These are phyloP conservation scores for Neria commutata DNA, from an alignment of 2,888 invertebrate species.

Conservation along the genomic window DNA sequence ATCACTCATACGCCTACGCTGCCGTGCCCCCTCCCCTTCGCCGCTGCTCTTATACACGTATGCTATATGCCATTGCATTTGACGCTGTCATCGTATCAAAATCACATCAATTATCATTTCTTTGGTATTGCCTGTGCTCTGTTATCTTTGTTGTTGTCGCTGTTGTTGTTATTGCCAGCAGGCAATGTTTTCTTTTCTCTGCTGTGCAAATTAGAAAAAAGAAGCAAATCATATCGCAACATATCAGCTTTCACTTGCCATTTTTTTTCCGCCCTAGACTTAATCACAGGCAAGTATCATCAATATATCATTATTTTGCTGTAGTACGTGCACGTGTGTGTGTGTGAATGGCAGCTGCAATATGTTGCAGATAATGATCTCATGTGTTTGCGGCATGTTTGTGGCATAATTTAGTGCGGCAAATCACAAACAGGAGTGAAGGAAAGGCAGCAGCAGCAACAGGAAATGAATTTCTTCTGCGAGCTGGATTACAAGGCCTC, in stretches of 20 bases:
- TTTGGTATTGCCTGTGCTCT: not conserved
- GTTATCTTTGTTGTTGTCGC: not conserved
- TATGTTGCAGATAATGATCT: no score
- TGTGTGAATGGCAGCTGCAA: no score
- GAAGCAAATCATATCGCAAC: no score
- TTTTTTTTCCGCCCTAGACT: not conserved
- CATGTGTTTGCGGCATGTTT: no score
- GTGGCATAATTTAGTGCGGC: no score
- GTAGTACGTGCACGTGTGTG: no score
- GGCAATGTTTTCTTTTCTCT: no score
- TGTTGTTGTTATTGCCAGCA: not conserved
- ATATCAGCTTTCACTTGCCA: not conserved
- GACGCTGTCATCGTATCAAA: conserved; percentile 31
- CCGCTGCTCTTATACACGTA: not conserved
- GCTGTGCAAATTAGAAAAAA: no score
- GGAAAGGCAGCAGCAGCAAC: no score
- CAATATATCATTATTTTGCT: not conserved
- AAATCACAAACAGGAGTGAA: no score
- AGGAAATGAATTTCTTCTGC: no score
- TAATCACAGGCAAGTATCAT: not conserved
- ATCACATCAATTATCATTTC: conserved; percentile 34
- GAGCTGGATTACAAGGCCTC: no score
- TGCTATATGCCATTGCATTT: conserved; percentile 13
- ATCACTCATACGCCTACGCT: not conserved
- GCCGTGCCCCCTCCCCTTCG: not conserved